phyloP scores from a whole-genome alignment of 2,113 vertebrate genomes.

The Vidua macroura region DNA sequence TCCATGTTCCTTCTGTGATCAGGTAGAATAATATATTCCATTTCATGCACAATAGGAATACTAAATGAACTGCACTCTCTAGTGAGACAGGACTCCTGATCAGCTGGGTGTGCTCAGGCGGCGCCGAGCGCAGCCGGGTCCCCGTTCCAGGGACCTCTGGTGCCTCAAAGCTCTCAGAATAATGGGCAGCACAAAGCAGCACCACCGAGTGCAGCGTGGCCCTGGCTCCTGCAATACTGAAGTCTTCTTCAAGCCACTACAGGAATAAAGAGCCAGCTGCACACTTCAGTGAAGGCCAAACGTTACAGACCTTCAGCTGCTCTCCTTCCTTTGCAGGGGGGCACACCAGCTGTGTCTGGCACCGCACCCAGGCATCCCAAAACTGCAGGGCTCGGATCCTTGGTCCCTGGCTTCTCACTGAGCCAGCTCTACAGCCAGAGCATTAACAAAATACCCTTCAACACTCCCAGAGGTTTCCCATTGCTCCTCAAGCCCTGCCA shows the following conservation, averaged over 20 bases:
- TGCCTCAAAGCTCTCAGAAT: fast-evolving
- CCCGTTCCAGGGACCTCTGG: not conserved
- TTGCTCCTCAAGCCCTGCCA: not conserved
- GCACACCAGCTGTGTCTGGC: fast-evolving
- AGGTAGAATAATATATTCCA: not conserved
- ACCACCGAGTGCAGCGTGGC: fast-evolving
- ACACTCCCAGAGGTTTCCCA: not conserved
- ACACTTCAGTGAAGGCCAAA: not conserved
- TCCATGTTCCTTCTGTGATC: not conserved
- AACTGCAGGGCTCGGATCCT: fast-evolving
- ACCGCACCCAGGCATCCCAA: not conserved
- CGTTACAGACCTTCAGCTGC: fast-evolving
- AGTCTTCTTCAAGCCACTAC: not conserved
- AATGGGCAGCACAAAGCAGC: fast-evolving
- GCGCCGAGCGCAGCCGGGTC: fast-evolving
- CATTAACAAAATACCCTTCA: fast-evolving
- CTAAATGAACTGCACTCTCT: not conserved
- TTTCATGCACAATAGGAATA: not conserved
- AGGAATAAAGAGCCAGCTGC: not conserved
- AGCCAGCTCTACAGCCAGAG: not conserved
- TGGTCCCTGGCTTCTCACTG: not conserved
- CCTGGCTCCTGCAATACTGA: not conserved
- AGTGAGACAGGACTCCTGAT: not conserved
- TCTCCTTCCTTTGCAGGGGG: not conserved
- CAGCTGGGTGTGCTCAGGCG: not conserved